A percentile compares a stretch with the other conserved stretches of the same genome.
These are phyloP conservation scores for Chunga burmeisteri DNA, from an alignment of 2,113 vertebrate species.

Conservation along the genomic window DNA sequence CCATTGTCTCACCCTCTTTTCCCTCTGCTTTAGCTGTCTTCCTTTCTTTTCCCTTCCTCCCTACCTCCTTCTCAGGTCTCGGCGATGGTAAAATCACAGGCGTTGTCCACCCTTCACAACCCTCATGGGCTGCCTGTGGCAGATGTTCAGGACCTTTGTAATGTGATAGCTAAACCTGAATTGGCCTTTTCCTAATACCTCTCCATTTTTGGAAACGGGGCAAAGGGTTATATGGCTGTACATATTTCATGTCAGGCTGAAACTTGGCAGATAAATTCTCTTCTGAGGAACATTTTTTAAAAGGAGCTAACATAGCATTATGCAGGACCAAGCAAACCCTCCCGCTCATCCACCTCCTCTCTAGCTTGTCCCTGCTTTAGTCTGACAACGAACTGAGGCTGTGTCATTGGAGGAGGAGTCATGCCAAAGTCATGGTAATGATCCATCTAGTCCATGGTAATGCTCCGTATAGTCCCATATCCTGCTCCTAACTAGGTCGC, in stretches of 20 bases:
- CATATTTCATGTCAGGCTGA: not conserved
- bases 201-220: not conserved
- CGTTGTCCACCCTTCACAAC: not conserved
- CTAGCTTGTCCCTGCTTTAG: not conserved
- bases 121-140: not conserved
- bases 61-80: not conserved
- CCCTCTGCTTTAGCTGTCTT: not conserved
- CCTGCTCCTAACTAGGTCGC: not conserved
- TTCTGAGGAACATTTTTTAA: not conserved
- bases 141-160: not conserved
- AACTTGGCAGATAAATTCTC: slow-evolving; percentile 1
- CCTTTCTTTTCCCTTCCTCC: not conserved
- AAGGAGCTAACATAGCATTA: not conserved
- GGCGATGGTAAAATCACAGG: not conserved
- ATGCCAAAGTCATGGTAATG: not conserved
- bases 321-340: not conserved
- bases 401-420: not conserved
- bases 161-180: not conserved
- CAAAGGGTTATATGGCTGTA: not conserved
- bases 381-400: not conserved
- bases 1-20: not conserved
- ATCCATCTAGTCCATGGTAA: not conserved
- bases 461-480: not conserved
- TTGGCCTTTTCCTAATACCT: not conserved
- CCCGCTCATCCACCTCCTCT: not conserved